Evolutionary conservation across 1,140 invertebrate genomes (phyloP).

Genomic region (Heliothis virescens): DNA sequence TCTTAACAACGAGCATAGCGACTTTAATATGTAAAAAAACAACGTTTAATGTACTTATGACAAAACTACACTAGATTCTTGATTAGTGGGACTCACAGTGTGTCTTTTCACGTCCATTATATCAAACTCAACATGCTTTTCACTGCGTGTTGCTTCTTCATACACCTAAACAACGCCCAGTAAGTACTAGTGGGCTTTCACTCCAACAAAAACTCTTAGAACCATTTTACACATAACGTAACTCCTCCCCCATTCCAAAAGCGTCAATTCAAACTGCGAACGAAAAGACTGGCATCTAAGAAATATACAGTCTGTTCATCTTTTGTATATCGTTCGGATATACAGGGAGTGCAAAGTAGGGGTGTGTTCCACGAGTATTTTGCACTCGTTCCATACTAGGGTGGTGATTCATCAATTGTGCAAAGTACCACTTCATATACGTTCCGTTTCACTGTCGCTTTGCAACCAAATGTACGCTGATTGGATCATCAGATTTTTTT

Average conservation of each 20-base stretch:
- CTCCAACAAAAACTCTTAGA: too few species aligned
- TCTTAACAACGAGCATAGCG: too few species aligned
- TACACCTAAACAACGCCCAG: too few species aligned
- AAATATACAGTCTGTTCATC: slow-evolving; percentile 27
- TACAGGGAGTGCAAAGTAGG: slow-evolving; percentile 35
- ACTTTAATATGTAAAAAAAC: too few species aligned
- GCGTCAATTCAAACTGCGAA: slow-evolving; percentile 3
- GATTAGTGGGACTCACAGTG: too few species aligned
- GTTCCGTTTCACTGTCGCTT: slow-evolving; percentile 77
- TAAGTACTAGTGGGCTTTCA: too few species aligned
- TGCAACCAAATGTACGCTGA: slow-evolving; percentile 74
- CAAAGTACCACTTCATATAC: slow-evolving; percentile 84
- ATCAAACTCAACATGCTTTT: too few species aligned
- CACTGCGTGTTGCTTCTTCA: too few species aligned
- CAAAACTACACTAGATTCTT: too few species aligned
- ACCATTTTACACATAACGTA: too few species aligned
- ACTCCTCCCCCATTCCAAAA: neutral
- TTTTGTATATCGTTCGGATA: slow-evolving; percentile 20
- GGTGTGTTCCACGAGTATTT: slow-evolving; percentile 8
- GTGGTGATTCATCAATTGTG: slow-evolving; percentile 84
- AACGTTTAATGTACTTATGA: too few species aligned
- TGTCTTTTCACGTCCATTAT: too few species aligned
- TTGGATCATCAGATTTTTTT: slow-evolving; percentile 75
- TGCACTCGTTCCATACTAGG: slow-evolving; percentile 54
- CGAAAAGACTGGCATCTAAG: slow-evolving; percentile 5